Evolutionary conservation across 1,140 invertebrate genomes (phyloP).

Genomic region (Venturia canescens): DNA sequence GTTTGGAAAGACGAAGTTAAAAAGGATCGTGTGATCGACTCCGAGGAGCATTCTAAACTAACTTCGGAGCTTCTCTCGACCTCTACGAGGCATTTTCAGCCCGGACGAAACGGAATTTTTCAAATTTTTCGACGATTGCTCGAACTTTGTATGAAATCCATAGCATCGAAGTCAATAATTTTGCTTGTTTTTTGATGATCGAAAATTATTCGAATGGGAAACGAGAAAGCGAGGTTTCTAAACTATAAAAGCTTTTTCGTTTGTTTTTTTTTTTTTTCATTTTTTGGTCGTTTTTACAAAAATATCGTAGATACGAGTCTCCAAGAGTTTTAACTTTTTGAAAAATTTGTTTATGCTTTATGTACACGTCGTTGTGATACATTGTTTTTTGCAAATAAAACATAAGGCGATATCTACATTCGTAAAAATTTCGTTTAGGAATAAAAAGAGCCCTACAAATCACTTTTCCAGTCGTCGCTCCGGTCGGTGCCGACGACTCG

Average conservation of each 20-base stretch:
- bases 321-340: background rate
- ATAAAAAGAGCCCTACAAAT: background rate
- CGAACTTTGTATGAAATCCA: no score
- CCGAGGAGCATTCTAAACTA: no score
- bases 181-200: no score
- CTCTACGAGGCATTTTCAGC: no score
- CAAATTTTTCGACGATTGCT: no score
- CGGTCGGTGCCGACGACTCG: no score
- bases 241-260: background rate
- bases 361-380: background rate
- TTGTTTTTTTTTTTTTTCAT: background rate
- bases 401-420: background rate
- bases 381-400: background rate
- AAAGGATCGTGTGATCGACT: no score
- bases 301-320: background rate
- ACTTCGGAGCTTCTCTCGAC: no score
- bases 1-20: background rate
- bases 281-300: conserved; percentile 18
- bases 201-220: background rate
- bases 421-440: background rate
- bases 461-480: background rate
- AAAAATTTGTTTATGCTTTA: background rate
- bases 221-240: background rate
- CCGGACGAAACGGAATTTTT: no score
- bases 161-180: no score